A percentile compares a stretch with the other conserved stretches of the same genome.
phyloP scores from a whole-genome alignment of 2,797 vertebrate genomes.

The Liasis olivaceus region DNA sequence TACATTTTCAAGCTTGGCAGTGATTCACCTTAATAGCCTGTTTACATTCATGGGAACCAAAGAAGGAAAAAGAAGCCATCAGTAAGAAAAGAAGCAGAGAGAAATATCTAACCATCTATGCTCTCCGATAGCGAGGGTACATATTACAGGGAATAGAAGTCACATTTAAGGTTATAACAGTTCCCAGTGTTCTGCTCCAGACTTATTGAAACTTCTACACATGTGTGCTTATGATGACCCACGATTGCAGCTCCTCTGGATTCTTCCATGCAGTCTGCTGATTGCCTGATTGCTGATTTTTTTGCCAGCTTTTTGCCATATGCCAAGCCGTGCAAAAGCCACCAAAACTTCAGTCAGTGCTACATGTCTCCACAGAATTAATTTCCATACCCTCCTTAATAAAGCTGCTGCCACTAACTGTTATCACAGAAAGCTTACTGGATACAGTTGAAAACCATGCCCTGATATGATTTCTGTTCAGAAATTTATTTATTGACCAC shows the following conservation, averaged over 20 bases:
- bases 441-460: background rate
- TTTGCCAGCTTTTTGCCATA: background rate
- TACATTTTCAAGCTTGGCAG: conserved; percentile 44
- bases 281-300: background rate
- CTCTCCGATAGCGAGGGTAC: conserved; percentile 4
- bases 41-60: conserved; percentile 50
- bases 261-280: background rate
- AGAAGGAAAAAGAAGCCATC: conserved; percentile 43
- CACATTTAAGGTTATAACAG: conserved; percentile 36
- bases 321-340: background rate
- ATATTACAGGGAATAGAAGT: conserved; percentile 10
- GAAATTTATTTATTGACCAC: too few relatives aligned
- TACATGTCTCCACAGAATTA: background rate
- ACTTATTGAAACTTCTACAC: conserved; percentile 39
- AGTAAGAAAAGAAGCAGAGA: conserved; percentile 47
- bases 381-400: background rate
- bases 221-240: background rate
- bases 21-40: conserved; percentile 51
- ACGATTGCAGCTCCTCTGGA: background rate
- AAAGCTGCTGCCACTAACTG: background rate
- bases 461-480: background rate
- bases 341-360: background rate
- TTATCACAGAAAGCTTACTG: background rate
- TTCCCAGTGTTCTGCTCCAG: conserved; percentile 36
- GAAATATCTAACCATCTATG: conserved; percentile 36